Conservation (phyloP, 35 echinoderm and acorn worm genomes). For the Anneissia japonica region DNA sequence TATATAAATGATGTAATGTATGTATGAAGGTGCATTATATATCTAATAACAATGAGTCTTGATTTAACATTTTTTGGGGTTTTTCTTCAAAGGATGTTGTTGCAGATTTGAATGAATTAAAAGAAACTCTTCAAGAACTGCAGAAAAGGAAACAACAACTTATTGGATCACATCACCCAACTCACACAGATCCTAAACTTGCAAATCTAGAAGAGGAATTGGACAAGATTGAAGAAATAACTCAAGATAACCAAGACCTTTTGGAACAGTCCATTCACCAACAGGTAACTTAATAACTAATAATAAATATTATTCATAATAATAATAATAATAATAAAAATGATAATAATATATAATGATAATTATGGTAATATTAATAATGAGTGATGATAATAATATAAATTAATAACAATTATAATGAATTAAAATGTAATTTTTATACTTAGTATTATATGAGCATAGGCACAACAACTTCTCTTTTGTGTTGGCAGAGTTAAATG, state of each 20-base stretch:
- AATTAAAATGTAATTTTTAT: too few species aligned
- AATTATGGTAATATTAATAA: too few species aligned
- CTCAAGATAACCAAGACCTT: background rate
- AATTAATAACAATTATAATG: too few species aligned
- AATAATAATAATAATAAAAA: background rate
- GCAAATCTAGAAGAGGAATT: background rate
- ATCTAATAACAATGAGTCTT: too few species aligned
- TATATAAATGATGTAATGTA: too few species aligned
- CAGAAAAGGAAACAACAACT: slow-evolving; percentile 60
- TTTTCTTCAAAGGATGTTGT: slow-evolving; percentile 37
- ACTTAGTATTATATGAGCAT: too few species aligned
- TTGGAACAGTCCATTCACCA: background rate
- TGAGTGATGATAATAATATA: too few species aligned
- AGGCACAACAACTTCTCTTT: too few species aligned
- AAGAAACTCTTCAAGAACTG: slow-evolving; percentile 59
- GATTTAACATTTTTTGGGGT: slow-evolving; percentile 3
- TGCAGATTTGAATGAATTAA: slow-evolving; percentile 59
- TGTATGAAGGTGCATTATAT: too few species aligned
- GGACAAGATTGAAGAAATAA: background rate
- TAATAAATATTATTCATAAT: too few species aligned
- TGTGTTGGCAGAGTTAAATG: too few species aligned
- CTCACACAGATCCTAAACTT: background rate
- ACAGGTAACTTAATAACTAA: background rate
- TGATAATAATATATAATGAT: too few species aligned
- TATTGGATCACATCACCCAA: background rate